A percentile compares a stretch with the other conserved stretches of the same genome.
phyloP scores from a whole-genome alignment of 2,888 invertebrate genomes.

The Theretra japonica region DNA sequence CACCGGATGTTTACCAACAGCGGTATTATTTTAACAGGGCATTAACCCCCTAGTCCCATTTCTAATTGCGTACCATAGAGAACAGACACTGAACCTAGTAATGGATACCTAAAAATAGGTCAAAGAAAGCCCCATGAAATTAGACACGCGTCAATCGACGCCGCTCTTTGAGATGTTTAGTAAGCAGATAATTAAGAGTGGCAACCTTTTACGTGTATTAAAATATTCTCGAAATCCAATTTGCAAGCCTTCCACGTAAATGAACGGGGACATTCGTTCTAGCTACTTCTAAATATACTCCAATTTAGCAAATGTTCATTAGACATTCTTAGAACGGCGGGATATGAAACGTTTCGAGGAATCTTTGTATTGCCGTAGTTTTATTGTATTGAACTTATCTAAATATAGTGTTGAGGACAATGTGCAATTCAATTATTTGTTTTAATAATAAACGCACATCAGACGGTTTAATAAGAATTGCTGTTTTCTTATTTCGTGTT shows the following conservation, averaged over 20 bases:
- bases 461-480: neutral
- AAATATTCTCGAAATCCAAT: neutral
- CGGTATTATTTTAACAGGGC: neutral
- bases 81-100: constrained; percentile 54
- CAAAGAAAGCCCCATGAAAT: constrained; percentile 66
- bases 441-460: neutral
- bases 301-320: constrained; percentile 23
- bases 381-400: neutral
- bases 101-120: constrained; percentile 69
- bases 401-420: constrained; percentile 15
- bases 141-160: constrained; percentile 51
- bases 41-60: constrained; percentile 24
- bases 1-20: constrained; percentile 21
- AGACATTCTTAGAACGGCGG: constrained; percentile 13
- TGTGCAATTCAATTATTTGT: constrained; percentile 11
- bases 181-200: constrained; percentile 23
- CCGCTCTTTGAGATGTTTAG: constrained; percentile 48
- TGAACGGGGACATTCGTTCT: neutral
- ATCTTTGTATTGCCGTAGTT: neutral
- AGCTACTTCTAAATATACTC: neutral
- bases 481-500: neutral
- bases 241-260: neutral
- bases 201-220: constrained; percentile 16
- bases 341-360: constrained; percentile 11
- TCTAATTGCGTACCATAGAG: constrained; percentile 31